Base-by-base conservation (phyloP, 2,113 vertebrate genomes). In the Pluvianellus socialis region DNA sequence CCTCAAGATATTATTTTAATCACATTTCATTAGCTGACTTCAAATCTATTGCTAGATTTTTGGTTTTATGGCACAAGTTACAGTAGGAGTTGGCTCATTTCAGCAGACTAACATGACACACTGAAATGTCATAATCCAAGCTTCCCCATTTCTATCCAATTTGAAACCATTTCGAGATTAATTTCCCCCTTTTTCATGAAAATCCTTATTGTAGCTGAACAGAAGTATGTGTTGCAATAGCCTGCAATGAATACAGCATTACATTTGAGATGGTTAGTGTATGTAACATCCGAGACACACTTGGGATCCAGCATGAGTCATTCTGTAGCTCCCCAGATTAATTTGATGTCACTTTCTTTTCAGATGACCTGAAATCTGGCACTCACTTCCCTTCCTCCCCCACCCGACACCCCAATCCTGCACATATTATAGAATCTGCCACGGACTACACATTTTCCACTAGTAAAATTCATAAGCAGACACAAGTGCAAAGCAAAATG, bases 401-500 rank as follows among this genome's bases (percentile, higher is more conserved):
- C 67, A 80, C 59, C 88, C 77, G 66, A 11, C 32, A 50, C 70
- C 59, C 88, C 77, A 73, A 11, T n/a, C 53, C 70, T n/a, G 21
- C 3, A 3, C 16, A 0, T 5, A 33, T 52, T 23, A 75, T 30
- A 81, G 10, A 73, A 79, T 13, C 28, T 23, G 61, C 42, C 56
- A 42, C n/a, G 87, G 42, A 38, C 72, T 12, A n/a, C 32, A 19
- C 12, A 23, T 53, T 72, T 85, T 56, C 76, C 62, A 82, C 50
- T 19, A 53, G 35, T 38, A 28, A 96, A 93, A 97, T 44, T 32
- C 95, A 96, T 14, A n/a, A 91, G 33, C 67, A 74, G 82, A 88
- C 89, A 70, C 80, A 55, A 79, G 47, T 96, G 96, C 96, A 97
- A 97, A 98, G 97, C 97, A 98, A 97, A 98, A 97, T 59, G 77